Percentiles rank a stretch among this genome's conserved stretches.
Evolutionary conservation across 2,797 vertebrate genomes (phyloP).

Genomic region (Odontamblyopus lacepedii): DNA sequence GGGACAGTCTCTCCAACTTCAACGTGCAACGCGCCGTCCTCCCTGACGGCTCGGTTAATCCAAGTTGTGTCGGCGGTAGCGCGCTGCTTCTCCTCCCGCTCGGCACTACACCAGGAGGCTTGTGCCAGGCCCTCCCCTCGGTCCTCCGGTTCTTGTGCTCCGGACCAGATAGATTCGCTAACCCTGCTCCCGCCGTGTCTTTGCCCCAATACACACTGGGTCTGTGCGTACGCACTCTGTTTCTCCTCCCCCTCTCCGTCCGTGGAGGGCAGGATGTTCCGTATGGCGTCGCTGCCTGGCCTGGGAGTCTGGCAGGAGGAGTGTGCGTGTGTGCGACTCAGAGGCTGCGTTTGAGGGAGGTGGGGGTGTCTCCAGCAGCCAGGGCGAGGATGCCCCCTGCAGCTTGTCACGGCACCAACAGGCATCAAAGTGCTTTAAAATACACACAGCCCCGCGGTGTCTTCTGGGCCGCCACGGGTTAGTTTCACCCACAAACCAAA

Average conservation of each 20-base stretch:
- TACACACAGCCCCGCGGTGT: constrained; percentile 13
- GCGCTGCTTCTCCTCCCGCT: constrained; percentile 31
- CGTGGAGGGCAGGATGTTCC: constrained; percentile 77
- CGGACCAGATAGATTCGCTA: constrained; percentile 67
- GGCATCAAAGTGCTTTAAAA: constrained; percentile 8
- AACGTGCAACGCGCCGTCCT: constrained; percentile 69
- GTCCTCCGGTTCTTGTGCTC: constrained; percentile 40
- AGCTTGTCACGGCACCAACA: constrained; percentile 63
- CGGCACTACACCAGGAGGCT: constrained; percentile 28
- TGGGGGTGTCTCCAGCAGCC: constrained; percentile 46
- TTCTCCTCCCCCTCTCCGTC: constrained; percentile 73
- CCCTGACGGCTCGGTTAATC: constrained; percentile 59
- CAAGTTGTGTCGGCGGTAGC: constrained; percentile 35
- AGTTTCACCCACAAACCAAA: constrained; percentile 12
- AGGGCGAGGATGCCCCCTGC: constrained; percentile 80
- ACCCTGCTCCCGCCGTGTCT: constrained; percentile 39
- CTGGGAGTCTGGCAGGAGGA: constrained; percentile 67
- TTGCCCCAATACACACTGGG: constrained; percentile 30
- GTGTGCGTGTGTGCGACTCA: constrained; percentile 18
- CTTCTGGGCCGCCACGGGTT: constrained; percentile 2
- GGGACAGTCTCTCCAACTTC: constrained; percentile 66
- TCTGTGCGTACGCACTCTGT: constrained; percentile 34
- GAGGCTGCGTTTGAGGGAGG: constrained; percentile 11
- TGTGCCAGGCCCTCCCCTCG: constrained; percentile 46
- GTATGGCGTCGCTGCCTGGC: constrained; percentile 71